These are phyloP conservation scores for Scaptomyza tumidula DNA, from an alignment of 2,888 invertebrate species.

Conservation along the genomic window DNA sequence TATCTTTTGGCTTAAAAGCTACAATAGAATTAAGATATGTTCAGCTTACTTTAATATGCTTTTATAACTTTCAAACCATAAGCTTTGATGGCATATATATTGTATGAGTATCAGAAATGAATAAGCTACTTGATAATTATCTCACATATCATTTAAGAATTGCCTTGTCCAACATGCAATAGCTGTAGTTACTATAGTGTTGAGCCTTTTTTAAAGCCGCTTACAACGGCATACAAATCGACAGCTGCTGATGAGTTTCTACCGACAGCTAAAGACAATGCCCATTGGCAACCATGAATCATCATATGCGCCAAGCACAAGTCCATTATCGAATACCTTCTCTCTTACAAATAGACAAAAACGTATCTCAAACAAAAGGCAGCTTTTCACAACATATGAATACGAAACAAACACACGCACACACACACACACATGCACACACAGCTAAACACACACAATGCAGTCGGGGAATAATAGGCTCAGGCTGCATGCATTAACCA, in stretches of 20 bases:
- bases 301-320: constrained; percentile 11
- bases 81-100: background rate
- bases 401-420: background rate
- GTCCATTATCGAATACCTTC: constrained; percentile 48
- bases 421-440: constrained; percentile 2
- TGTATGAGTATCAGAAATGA: background rate
- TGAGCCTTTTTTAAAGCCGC: constrained; percentile 12
- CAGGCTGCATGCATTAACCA: constrained; percentile 70
- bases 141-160: background rate
- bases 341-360: constrained; percentile 47
- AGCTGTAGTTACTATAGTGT: background rate
- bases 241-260: constrained; percentile 12
- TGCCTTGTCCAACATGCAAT: background rate
- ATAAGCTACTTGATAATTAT: background rate
- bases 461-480: constrained; percentile 66
- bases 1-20: background rate
- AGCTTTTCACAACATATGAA: constrained; percentile 28
- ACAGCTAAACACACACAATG: constrained; percentile 36
- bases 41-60: background rate
- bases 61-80: background rate
- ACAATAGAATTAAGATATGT: background rate
- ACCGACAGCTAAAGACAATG: constrained; percentile 16
- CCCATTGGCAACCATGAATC: constrained; percentile 9
- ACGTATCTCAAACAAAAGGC: constrained; percentile 44
- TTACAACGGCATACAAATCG: background rate